These are phyloP conservation scores for Acheta domesticus DNA, from an alignment of 2,888 invertebrate genomes.

Conservation along the genomic window DNA sequence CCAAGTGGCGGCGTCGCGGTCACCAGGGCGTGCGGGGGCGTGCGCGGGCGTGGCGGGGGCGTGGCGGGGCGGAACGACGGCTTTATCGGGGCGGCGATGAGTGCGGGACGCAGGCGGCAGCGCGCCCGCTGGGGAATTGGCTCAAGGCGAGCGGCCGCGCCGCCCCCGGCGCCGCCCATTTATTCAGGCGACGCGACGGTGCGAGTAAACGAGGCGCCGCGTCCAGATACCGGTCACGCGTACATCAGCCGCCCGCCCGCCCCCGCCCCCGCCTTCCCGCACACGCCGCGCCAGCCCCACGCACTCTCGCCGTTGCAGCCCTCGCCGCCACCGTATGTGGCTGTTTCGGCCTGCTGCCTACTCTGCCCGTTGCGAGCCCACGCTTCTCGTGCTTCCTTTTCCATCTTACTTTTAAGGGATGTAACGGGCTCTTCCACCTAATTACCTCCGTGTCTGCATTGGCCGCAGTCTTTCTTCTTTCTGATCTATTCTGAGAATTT, in stretches of 20 bases:
- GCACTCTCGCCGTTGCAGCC: not conserved
- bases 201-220: not conserved
- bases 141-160: not conserved
- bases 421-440: no score
- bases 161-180: not conserved
- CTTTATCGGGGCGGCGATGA: no score
- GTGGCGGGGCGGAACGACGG: no score
- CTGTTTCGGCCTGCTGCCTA: not conserved
- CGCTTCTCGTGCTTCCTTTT: no score
- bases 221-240: slow-evolving; percentile 18
- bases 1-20: no score
- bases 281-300: not conserved
- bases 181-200: not conserved
- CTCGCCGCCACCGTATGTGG: not conserved
- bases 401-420: no score
- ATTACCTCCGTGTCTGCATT: no score
- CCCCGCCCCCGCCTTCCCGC: not conserved
- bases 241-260: not conserved
- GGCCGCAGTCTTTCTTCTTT: no score
- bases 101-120: not conserved
- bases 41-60: no score
- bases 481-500: no score
- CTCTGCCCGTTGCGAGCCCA: not conserved
- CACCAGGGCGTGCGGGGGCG: no score
- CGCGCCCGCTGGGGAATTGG: not conserved